Evolutionary conservation across 2,888 invertebrate species (phyloP), one percentile per base, ranked within the genome.

Genomic region (Epirrhoe tristata): DNA sequence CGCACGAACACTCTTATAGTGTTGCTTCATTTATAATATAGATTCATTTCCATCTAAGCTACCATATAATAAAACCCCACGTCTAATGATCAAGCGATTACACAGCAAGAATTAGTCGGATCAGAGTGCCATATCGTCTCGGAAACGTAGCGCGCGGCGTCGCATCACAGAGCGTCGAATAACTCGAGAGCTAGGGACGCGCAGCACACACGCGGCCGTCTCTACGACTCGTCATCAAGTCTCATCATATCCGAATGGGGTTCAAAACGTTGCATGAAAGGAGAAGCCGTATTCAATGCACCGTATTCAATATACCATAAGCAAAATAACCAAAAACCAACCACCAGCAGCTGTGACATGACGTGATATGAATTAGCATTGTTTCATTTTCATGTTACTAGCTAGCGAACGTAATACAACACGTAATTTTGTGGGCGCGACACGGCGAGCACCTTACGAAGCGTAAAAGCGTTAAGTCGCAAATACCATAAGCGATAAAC

Each of bases 181-280:
- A 80, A 87, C 85, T 86, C 83, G 39, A 61, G 66, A 24, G 70
- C 51, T 39, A 12, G 76, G 62, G 73, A 65, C 70, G 63, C 34
- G 60, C 50, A 34, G 24, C 70, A 17, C 67, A n/a, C 67, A n/a
- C 62, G 0, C 2, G 6, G 5, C 69, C 51, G 5, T 3, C 72
- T 57, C 82, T 86, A 81, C 82, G 87, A 87, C 85, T 87, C 87
- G 86, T 87, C 87, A 88, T 87, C 86, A 59, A 68, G 80, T 85
- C 69, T 85, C 86, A 87, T 87, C 87, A 87, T 80, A n/a, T 82
- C 75, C 72, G 63, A 24, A 50, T 5, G 6, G 0, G 46, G 0
- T 14, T 5, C 46, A 24, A 24, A 24, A 24, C 3, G 24, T 24
- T 1, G 3, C 24, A n/a, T n/a, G n/a, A n/a, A 36, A 7, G 36